These are phyloP conservation scores for Wasmannia auropunctata DNA, from an alignment of 1,140 invertebrate genomes.

Conservation along the genomic window DNA sequence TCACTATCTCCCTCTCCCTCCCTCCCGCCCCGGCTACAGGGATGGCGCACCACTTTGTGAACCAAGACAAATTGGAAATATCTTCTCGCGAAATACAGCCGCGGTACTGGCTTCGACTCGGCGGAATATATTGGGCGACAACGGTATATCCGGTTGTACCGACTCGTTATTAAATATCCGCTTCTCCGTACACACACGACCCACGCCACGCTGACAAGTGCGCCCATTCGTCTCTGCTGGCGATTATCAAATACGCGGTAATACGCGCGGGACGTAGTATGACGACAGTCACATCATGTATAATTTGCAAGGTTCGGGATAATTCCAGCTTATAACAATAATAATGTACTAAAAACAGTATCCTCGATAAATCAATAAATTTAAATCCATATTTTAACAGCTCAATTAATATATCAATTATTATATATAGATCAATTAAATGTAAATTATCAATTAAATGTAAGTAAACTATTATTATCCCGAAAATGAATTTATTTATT, in stretches of 20 bases:
- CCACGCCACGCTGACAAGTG: neutral
- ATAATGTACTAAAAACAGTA: neutral
- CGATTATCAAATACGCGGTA: slow-evolving; percentile 59
- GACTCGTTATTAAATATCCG: slow-evolving; percentile 75
- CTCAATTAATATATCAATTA: too few species aligned
- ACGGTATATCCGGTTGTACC: slow-evolving; percentile 68
- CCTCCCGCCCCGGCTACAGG: slow-evolving; percentile 55
- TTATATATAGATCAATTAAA: neutral
- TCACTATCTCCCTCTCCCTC: slow-evolving; percentile 29
- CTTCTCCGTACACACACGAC: slow-evolving; percentile 21
- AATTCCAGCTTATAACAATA: neutral
- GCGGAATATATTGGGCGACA: slow-evolving; percentile 71
- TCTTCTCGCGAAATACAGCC: slow-evolving; percentile 78
- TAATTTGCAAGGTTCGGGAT: neutral
- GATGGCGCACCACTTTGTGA: slow-evolving; percentile 80
- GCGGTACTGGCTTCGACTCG: slow-evolving; percentile 65
- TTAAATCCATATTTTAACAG: neutral
- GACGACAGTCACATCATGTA: neutral
- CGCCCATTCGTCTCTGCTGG: neutral
- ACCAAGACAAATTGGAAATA: slow-evolving; percentile 83
- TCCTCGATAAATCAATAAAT: neutral
- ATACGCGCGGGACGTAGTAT: slow-evolving; percentile 1
- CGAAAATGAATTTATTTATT: neutral
- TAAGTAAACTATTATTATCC: neutral
- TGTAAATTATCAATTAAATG: neutral